Evolutionary conservation across 2,888 invertebrate species (phyloP).

Genomic region (Patella depressa): DNA sequence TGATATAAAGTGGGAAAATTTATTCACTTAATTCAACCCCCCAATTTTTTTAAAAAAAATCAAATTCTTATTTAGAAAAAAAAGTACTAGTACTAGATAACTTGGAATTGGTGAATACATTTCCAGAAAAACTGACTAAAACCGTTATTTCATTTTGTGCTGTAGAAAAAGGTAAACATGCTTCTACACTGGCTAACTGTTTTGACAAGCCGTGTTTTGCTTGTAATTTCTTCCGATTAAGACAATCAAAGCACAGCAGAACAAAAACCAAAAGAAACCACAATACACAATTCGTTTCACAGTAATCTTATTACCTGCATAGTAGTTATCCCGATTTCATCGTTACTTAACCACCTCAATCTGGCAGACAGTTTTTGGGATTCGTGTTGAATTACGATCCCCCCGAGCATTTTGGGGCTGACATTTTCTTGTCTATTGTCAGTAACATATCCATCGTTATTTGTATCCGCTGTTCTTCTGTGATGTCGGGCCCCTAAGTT

Average conservation of each 20-base stretch:
- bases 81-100: no score
- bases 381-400: conserved; percentile 61
- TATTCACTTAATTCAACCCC: no score
- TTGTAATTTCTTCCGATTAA: background rate
- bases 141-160: background rate
- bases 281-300: background rate
- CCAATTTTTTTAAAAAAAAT: no score
- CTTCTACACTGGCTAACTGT: background rate
- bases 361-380: conserved; percentile 64
- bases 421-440: conserved; percentile 57
- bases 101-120: no score
- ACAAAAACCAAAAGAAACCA: background rate
- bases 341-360: conserved; percentile 68
- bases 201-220: conserved; percentile 3
- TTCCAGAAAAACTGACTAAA: no score
- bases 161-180: background rate
- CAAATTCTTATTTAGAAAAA: no score
- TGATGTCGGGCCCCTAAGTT: conserved; percentile 36
- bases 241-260: background rate
- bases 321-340: conserved; percentile 71
- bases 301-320: conserved; percentile 68
- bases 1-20: no score
- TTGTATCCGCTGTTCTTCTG: conserved; percentile 33
- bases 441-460: conserved; percentile 57
- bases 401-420: conserved; percentile 62